Evolutionary conservation across 2,797 vertebrate genomes (phyloP).

Genomic region (Rhinophrynus dorsalis): DNA sequence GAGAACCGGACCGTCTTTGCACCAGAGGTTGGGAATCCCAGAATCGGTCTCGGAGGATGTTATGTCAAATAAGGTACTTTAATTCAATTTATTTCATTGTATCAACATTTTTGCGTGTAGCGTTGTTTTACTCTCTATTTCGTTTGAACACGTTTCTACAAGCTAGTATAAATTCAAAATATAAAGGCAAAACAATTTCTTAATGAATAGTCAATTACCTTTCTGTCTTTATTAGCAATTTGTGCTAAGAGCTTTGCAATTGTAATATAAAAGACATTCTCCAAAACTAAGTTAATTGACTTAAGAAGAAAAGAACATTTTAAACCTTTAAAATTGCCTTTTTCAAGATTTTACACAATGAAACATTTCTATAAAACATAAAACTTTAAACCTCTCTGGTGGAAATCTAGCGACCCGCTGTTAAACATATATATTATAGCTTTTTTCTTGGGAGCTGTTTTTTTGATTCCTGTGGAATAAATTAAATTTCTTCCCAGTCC

Average conservation of each 20-base stretch:
- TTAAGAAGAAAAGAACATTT: constrained; percentile 38
- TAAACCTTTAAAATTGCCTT: constrained; percentile 42
- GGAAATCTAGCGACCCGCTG: constrained; percentile 30
- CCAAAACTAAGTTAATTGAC: constrained; percentile 57
- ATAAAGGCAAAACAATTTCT: constrained; percentile 9
- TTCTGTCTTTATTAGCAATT: not conserved
- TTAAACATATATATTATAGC: constrained; percentile 65
- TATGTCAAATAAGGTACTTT: too few species aligned
- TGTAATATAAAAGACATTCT: constrained; percentile 21
- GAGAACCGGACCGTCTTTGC: too few species aligned
- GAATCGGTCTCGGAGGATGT: too few species aligned
- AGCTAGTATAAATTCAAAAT: not conserved
- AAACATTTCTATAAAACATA: constrained; percentile 36
- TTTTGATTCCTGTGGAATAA: constrained; percentile 38
- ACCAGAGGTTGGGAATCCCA: too few species aligned
- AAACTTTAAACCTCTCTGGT: constrained; percentile 46
- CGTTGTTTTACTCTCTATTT: too few species aligned
- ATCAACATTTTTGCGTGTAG: too few species aligned
- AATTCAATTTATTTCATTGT: too few species aligned
- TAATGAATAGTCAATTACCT: constrained; percentile 15
- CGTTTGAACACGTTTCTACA: too few species aligned
- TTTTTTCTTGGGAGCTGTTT: constrained; percentile 38
- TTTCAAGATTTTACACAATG: constrained; percentile 50
- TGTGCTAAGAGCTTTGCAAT: constrained; percentile 11
- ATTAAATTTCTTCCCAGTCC: constrained; percentile 61